A percentile compares a stretch with the other conserved stretches of the same genome.
Conservation (phyloP, 2,888 invertebrate species). For the Coronaproctus castanopsis region DNA sequence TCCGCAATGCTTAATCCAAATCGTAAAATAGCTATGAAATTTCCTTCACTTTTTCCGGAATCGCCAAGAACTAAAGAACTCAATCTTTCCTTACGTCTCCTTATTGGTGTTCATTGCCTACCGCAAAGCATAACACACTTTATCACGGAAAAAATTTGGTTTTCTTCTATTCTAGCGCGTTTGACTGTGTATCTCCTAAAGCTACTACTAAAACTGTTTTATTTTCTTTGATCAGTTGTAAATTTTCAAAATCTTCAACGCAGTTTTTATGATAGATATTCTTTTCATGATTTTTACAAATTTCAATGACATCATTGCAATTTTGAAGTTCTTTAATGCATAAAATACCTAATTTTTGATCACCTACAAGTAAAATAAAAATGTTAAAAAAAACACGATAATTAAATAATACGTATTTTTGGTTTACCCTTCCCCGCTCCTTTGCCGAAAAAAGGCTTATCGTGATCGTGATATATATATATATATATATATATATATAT, state of each 20-base stretch:
- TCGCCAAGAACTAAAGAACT: too few species aligned
- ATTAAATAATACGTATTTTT: too few species aligned
- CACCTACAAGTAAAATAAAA: too few species aligned
- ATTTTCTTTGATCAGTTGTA: neutral
- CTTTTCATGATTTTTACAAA: constrained; percentile 3
- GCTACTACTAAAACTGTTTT: neutral
- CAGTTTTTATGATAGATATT: neutral
- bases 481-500: too few species aligned
- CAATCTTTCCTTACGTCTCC: neutral
- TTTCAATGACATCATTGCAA: constrained; percentile 1
- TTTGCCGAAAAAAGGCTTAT: too few species aligned
- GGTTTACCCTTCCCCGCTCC: too few species aligned
- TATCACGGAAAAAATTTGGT: neutral
- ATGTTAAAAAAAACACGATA: too few species aligned
- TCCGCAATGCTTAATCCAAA: neutral
- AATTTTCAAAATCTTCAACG: neutral
- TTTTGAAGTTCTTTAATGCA: constrained; percentile 1
- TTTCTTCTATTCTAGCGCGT: neutral
- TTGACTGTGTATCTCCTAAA: neutral
- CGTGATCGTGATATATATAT: too few species aligned
- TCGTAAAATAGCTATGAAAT: neutral
- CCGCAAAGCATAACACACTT: neutral
- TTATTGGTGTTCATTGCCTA: neutral
- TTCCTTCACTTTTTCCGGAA: neutral
- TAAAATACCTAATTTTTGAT: neutral